phyloP scores from a whole-genome alignment of 2,113 vertebrate species.

The Carettochelys insculpta region DNA sequence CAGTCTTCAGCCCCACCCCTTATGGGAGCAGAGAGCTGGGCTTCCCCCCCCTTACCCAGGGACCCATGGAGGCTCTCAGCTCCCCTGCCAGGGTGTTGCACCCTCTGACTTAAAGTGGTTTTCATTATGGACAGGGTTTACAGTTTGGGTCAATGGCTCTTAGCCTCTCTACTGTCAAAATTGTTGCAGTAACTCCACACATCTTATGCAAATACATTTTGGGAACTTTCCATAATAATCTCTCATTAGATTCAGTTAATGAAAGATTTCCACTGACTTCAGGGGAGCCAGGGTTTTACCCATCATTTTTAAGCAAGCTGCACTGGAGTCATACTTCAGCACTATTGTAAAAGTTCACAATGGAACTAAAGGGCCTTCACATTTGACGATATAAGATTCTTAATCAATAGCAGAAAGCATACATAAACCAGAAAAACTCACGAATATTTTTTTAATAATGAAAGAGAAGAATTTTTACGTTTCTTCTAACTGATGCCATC shows the following conservation, averaged over 20 bases:
- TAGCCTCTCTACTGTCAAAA: too few relatives aligned
- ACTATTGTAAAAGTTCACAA: background rate
- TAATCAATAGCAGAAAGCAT: slow-evolving; percentile 32
- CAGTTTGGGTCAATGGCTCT: too few relatives aligned
- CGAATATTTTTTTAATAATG: slow-evolving; percentile 4
- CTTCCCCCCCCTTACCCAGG: too few relatives aligned
- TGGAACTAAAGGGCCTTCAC: background rate
- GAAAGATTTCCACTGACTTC: slow-evolving; percentile 32
- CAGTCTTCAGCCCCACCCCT: too few relatives aligned
- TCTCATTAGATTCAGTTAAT: slow-evolving; percentile 24
- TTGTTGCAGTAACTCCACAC: too few relatives aligned
- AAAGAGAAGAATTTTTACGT: background rate
- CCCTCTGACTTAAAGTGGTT: too few relatives aligned
- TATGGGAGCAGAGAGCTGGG: too few relatives aligned
- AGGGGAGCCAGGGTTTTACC: background rate
- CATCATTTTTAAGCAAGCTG: slow-evolving; percentile 4
- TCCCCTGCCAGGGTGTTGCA: too few relatives aligned
- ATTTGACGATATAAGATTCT: background rate
- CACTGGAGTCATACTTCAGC: background rate
- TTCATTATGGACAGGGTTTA: too few relatives aligned
- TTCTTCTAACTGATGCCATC: background rate
- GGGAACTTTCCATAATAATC: slow-evolving; percentile 29
- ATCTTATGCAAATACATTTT: slow-evolving; percentile 18
- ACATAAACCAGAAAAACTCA: background rate
- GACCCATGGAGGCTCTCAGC: too few relatives aligned